A percentile compares a stretch with the other conserved stretches of the same genome.
phyloP scores from a whole-genome alignment of 2,888 invertebrate genomes.

The Parnassius glacialis region DNA sequence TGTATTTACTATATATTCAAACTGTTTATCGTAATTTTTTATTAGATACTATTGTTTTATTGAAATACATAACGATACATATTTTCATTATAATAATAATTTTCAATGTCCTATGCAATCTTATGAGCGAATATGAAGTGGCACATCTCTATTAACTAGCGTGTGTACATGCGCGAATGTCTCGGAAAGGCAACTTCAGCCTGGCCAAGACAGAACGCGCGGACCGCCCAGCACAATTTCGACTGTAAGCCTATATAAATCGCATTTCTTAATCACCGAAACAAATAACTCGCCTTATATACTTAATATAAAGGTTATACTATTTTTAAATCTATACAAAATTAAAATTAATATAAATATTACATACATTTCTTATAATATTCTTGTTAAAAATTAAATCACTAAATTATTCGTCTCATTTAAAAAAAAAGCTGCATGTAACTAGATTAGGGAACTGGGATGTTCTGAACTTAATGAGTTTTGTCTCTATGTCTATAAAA shows the following conservation, averaged over 20 bases:
- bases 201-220: too few species aligned
- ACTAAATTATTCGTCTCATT: slow-evolving; percentile 6
- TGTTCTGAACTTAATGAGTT: neutral
- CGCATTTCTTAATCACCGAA: neutral
- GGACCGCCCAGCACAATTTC: neutral
- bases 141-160: too few species aligned
- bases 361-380: slow-evolving; percentile 28
- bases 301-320: slow-evolving; percentile 7
- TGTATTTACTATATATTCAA: too few species aligned
- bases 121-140: too few species aligned
- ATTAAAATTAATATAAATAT: slow-evolving; percentile 28
- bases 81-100: too few species aligned
- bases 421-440: slow-evolving; percentile 24
- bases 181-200: too few species aligned
- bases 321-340: slow-evolving; percentile 23
- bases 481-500: neutral
- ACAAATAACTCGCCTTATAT: slow-evolving; percentile 2
- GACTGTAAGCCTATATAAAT: neutral
- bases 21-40: too few species aligned
- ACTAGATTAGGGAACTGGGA: slow-evolving; percentile 16
- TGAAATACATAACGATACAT: too few species aligned
- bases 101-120: too few species aligned
- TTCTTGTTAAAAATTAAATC: slow-evolving; percentile 21
- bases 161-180: too few species aligned
- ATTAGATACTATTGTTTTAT: too few species aligned